A percentile compares a stretch with the other conserved stretches of the same genome.
Conservation (phyloP, 2,797 vertebrate species). For the Sarcoramphus papa region DNA sequence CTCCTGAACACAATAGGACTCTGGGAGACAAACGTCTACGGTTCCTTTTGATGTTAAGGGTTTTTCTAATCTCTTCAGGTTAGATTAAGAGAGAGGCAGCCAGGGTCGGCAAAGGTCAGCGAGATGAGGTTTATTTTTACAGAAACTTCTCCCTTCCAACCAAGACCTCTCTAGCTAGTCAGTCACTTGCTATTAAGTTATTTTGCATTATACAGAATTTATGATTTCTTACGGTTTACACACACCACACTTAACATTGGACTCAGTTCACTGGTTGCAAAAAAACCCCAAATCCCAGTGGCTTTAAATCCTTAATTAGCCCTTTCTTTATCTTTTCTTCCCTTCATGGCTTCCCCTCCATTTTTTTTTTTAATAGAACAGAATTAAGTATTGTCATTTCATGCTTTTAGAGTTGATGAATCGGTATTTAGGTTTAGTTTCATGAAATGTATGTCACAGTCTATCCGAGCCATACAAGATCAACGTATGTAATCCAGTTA, state of each 20-base stretch:
- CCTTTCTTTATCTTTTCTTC: background rate
- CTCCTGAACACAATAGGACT: constrained; percentile 55
- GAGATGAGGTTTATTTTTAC: constrained; percentile 48
- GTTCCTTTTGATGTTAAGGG: constrained; percentile 22
- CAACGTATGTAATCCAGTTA: background rate
- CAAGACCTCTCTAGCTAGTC: background rate
- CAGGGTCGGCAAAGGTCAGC: constrained; percentile 68
- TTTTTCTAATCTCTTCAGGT: constrained; percentile 41
- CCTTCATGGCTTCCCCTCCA: background rate
- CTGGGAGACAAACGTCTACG: background rate
- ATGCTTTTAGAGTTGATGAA: background rate
- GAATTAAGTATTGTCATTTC: background rate
- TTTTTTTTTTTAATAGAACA: background rate
- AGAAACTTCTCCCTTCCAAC: background rate
- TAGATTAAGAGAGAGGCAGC: constrained; percentile 45
- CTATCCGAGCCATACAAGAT: background rate
- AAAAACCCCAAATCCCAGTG: background rate
- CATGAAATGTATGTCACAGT: background rate
- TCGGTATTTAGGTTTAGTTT: background rate
- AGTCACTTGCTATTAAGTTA: background rate
- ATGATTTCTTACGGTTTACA: background rate
- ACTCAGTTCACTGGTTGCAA: background rate
- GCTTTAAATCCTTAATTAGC: constrained; percentile 25
- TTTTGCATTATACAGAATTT: background rate
- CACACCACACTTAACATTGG: background rate